Conservation (phyloP, 2,888 invertebrate genomes). For the Plagodis dolabraria region DNA sequence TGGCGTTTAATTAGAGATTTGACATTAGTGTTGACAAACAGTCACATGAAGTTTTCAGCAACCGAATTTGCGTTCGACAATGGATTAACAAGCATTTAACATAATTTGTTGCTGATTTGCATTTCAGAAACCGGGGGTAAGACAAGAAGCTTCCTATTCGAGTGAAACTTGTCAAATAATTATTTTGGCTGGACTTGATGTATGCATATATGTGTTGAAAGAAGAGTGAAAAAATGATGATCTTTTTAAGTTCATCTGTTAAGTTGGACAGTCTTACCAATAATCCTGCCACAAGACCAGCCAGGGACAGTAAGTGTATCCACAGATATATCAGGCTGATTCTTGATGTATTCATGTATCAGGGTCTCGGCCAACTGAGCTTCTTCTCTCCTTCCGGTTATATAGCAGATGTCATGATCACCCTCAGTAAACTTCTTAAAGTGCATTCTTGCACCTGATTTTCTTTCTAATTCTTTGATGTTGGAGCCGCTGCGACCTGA, state of each 20-base stretch:
- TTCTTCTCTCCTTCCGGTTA: conserved; percentile 88
- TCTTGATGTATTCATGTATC: conserved; percentile 88
- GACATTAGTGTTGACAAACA: too few species aligned
- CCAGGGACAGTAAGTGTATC: conserved; percentile 88
- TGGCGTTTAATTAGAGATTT: too few species aligned
- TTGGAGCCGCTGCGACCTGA: conserved; percentile 89
- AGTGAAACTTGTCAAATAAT: too few species aligned
- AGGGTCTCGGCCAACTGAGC: conserved; percentile 88
- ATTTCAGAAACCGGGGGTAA: too few species aligned
- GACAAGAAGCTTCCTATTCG: not conserved
- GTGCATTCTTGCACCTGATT: conserved; percentile 87
- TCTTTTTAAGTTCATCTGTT: not conserved
- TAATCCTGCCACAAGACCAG: conserved; percentile 88
- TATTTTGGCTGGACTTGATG: too few species aligned
- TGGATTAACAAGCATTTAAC: too few species aligned
- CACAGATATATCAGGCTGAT: conserved; percentile 88
- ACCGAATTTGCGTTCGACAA: too few species aligned
- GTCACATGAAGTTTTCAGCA: too few species aligned
- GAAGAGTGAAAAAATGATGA: not conserved
- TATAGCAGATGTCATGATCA: conserved; percentile 87
- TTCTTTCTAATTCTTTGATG: conserved; percentile 90
- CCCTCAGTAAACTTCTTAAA: conserved; percentile 82
- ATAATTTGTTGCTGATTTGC: too few species aligned
- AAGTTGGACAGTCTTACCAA: conserved; percentile 72
- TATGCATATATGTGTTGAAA: too few species aligned